Conservation (phyloP, 2,113 vertebrate genomes). For the Oryzias woworae region DNA sequence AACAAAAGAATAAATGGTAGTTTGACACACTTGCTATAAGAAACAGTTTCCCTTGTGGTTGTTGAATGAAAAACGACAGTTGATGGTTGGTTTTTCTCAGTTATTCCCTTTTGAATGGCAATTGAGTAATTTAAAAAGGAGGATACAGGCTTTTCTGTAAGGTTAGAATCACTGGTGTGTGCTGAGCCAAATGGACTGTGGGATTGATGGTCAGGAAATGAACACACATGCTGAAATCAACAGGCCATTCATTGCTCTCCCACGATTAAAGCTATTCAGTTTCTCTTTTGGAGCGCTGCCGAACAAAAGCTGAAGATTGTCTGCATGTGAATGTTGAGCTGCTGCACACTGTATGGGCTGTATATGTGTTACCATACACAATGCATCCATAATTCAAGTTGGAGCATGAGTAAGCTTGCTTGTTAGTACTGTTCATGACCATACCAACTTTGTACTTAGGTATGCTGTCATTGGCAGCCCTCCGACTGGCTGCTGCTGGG, state of each 20-base stretch:
- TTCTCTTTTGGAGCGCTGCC: slow-evolving; percentile 53
- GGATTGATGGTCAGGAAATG: slow-evolving; percentile 75
- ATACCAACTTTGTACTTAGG: slow-evolving; percentile 27
- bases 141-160: slow-evolving; percentile 57
- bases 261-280: slow-evolving; percentile 67
- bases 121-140: slow-evolving; percentile 43
- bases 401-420: slow-evolving; percentile 32
- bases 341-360: slow-evolving; percentile 46
- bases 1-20: slow-evolving; percentile 33
- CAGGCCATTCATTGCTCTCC: slow-evolving; percentile 53
- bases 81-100: slow-evolving; percentile 58
- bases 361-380: slow-evolving; percentile 17
- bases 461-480: slow-evolving; percentile 39
- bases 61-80: slow-evolving; percentile 50
- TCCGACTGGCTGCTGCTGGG: slow-evolving; percentile 39
- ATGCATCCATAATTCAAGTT: slow-evolving; percentile 18
- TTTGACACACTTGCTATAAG: slow-evolving; percentile 35
- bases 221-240: slow-evolving; percentile 73
- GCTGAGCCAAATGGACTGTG: slow-evolving; percentile 63
- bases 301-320: slow-evolving; percentile 45
- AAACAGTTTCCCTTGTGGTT: slow-evolving; percentile 35
- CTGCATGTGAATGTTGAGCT: slow-evolving; percentile 41
- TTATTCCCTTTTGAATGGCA: slow-evolving; percentile 55
- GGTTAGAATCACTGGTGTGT: slow-evolving; percentile 61
- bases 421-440: slow-evolving; percentile 32